phyloP scores from a whole-genome alignment of 1,140 invertebrate species.

The Tyrophagus putrescentiae region DNA sequence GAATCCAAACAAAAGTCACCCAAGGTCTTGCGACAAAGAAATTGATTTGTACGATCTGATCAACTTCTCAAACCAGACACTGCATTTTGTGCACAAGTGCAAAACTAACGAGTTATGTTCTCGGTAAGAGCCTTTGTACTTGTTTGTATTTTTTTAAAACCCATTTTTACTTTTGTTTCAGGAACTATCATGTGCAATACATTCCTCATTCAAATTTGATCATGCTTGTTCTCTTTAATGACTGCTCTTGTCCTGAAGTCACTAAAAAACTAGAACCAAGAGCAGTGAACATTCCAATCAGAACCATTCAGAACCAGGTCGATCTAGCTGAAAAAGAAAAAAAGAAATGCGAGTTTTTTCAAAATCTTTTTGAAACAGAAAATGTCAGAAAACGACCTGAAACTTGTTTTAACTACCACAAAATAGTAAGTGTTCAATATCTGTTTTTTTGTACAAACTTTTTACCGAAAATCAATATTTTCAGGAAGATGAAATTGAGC shows the following conservation, averaged over 20 bases:
- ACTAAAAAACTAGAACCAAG: slow-evolving; percentile 62
- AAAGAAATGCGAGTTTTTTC: slow-evolving; percentile 26
- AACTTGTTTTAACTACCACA: slow-evolving; percentile 66
- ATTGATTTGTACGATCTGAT: slow-evolving; percentile 63
- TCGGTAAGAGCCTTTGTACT: no score
- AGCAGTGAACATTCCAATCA: no score
- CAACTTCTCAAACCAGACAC: not conserved
- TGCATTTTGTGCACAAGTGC: not conserved
- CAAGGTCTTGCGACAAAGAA: slow-evolving; percentile 62
- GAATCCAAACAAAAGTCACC: slow-evolving; percentile 24
- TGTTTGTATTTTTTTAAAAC: slow-evolving; percentile 49
- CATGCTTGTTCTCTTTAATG: slow-evolving; percentile 67
- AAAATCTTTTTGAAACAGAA: slow-evolving; percentile 34
- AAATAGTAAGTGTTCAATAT: slow-evolving; percentile 46
- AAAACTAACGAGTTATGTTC: slow-evolving; percentile 35
- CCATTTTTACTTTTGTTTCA: slow-evolving; percentile 40
- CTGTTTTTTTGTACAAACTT: slow-evolving; percentile 12
- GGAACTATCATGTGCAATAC: slow-evolving; percentile 80
- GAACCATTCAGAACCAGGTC: slow-evolving; percentile 56
- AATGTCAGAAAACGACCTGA: slow-evolving; percentile 50
- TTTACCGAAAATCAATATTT: slow-evolving; percentile 27
- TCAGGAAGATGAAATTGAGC: slow-evolving; percentile 54
- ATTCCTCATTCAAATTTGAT: slow-evolving; percentile 80
- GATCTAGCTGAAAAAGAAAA: slow-evolving; percentile 38
- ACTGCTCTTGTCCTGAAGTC: slow-evolving; percentile 70